Evolutionary conservation across 2,888 invertebrate species (phyloP).

Genomic region (Cremastinae sp.): DNA sequence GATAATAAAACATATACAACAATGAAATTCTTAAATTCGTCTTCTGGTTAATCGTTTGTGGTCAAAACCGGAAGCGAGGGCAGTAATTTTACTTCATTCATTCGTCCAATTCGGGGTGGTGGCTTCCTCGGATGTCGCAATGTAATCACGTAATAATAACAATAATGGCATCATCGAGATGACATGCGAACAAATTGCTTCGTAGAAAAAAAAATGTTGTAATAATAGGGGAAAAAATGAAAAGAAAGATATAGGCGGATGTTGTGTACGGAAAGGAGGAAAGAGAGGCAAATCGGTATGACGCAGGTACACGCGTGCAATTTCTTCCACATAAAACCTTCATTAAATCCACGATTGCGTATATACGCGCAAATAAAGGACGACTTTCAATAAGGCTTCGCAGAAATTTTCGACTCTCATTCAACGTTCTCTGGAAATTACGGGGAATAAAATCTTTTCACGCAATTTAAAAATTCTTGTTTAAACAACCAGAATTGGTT

Average conservation of each 20-base stretch:
- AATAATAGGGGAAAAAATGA: slow-evolving; percentile 42
- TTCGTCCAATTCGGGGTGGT: slow-evolving; percentile 23
- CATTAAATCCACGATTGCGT: slow-evolving; percentile 5
- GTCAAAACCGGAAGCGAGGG: slow-evolving; percentile 12
- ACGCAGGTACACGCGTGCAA: slow-evolving; percentile 47
- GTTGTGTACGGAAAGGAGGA: slow-evolving; percentile 38
- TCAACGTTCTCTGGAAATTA: not conserved
- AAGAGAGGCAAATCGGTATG: slow-evolving; percentile 26
- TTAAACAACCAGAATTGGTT: no score
- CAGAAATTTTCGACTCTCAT: not conserved
- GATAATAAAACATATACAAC: not conserved
- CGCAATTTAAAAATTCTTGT: no score
- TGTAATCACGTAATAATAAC: slow-evolving; percentile 60
- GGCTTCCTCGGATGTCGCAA: slow-evolving; percentile 26
- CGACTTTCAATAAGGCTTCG: no score
- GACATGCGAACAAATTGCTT: slow-evolving; percentile 61
- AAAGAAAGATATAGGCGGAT: slow-evolving; percentile 58
- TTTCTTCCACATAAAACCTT: slow-evolving; percentile 31
- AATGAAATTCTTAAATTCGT: not conserved
- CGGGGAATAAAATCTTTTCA: no score
- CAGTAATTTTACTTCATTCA: slow-evolving; percentile 48
- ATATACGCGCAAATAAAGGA: not conserved
- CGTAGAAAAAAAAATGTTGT: slow-evolving; percentile 57
- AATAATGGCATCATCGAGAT: slow-evolving; percentile 32
- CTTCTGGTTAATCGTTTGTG: slow-evolving; percentile 20